Evolutionary conservation across 2,113 vertebrate genomes (phyloP), one percentile per base, ranked within the genome.

Genomic region (Rafetus swinhoei): DNA sequence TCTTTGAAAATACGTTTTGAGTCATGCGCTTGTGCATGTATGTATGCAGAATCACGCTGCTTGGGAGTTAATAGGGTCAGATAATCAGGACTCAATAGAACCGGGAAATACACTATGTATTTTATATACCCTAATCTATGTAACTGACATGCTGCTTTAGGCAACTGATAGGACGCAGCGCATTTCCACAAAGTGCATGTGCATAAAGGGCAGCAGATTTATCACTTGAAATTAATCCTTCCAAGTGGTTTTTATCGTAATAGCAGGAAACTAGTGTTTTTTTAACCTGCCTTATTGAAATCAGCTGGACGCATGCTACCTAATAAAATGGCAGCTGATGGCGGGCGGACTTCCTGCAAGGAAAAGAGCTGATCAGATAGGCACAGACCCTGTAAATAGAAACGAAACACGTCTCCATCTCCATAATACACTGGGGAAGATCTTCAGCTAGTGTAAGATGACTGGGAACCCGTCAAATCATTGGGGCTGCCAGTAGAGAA

Each of bases 241-340:
- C 92, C 88, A 95, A 98, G 93, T 97, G 96, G 95, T 95, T 97
- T 97, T 96, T 91, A 96, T 97, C 97, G 95, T 97, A 97, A 97
- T 95, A 95, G 93, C 95, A 97, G 96, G 97, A 97, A 98, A 97
- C 95, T 92, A 93, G 88, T 89, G 87, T 90, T 94, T 86, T 88
- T 74, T 50, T n/a, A 27, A 77, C 79, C 72, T 69, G 29, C 93
- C 97, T 98, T 98, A 98, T 98, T 98, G 97, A 97, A 97, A 97
- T 98, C 97, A 98, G 98, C 97, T 98, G 97, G 97, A 95, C 96
- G 90, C 95, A 86, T 87, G 97, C 94, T 96, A 90, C 85, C 95
- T 97, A 97, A 97, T 98, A 97, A 97, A 98, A 96, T 0, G 4
- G 95, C 86, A 94, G 86, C 95, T 89, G 93, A 86, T 0, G 92